These are phyloP conservation scores for Pachypsylla venusta DNA, from an alignment of 1,140 invertebrate genomes.

Conservation along the genomic window DNA sequence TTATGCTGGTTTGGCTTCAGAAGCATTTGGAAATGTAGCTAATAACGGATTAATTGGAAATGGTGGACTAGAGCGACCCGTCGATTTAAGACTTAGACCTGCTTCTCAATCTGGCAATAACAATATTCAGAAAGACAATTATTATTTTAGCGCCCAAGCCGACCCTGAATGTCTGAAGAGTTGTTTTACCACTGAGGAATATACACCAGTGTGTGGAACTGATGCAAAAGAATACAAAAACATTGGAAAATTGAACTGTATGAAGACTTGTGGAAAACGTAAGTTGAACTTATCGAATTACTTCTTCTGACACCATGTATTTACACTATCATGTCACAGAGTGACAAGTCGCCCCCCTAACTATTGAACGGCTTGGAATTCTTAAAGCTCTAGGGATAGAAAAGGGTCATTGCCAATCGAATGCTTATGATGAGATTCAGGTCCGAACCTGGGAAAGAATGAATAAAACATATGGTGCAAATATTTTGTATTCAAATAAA, in stretches of 20 bases:
- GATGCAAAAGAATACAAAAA: conserved; percentile 46
- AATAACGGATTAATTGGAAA: not conserved
- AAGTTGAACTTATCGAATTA: no score
- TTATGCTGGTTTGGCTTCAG: not conserved
- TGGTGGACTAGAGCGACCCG: not conserved
- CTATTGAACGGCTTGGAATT: no score
- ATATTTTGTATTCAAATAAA: no score
- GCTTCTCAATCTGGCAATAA: not conserved
- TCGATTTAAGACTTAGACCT: not conserved
- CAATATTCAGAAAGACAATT: not conserved
- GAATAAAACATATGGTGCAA: no score
- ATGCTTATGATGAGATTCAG: no score
- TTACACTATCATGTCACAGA: no score
- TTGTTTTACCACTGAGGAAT: conserved; percentile 14
- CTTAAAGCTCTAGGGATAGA: no score
- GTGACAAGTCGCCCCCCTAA: no score
- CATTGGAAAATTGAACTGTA: conserved; percentile 40
- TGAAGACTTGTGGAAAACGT: conserved; percentile 40
- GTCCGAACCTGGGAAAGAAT: no score
- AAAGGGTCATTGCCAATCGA: no score
- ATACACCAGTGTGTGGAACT: conserved; percentile 44
- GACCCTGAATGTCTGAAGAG: conserved; percentile 6
- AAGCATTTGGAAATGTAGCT: not conserved
- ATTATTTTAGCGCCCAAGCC: not conserved
- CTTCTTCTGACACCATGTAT: no score